Conservation (phyloP, 2,888 invertebrate species). For the Petrolisthes manimaculis region DNA sequence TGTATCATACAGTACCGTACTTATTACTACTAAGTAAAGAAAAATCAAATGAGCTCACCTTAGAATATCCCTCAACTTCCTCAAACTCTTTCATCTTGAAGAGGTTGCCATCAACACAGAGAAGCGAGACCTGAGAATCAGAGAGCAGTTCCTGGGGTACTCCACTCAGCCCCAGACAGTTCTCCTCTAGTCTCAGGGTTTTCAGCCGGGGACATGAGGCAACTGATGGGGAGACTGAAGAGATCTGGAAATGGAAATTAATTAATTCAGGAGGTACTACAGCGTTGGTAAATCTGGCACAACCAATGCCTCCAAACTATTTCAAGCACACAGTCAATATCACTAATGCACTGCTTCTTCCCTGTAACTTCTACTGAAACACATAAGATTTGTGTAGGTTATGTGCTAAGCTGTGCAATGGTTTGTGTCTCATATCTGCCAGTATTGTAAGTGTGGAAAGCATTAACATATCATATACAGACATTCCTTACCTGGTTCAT, state of each 20-base stretch:
- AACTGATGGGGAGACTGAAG: slow-evolving; percentile 73
- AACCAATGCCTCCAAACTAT: too few relatives aligned
- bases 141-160: slow-evolving; percentile 83
- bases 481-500: slow-evolving; percentile 85
- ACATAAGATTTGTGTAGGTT: too few relatives aligned
- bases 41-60: slow-evolving; percentile 67
- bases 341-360: too few relatives aligned
- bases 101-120: slow-evolving; percentile 92
- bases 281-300: too few relatives aligned
- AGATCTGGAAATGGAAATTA: slow-evolving; percentile 68
- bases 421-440: too few relatives aligned
- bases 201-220: slow-evolving; percentile 88
- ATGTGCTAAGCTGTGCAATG: too few relatives aligned
- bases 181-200: slow-evolving; percentile 93
- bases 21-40: too few relatives aligned
- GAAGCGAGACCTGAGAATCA: slow-evolving; percentile 87
- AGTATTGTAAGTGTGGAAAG: too few relatives aligned
- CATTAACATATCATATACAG: neutral
- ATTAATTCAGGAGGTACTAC: too few relatives aligned
- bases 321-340: too few relatives aligned
- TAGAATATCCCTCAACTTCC: slow-evolving; percentile 89
- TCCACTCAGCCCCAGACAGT: slow-evolving; percentile 86
- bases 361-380: too few relatives aligned
- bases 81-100: slow-evolving; percentile 92
- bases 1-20: too few relatives aligned